phyloP scores from a whole-genome alignment of 1,140 invertebrate species.

The Lepidotrigona ventralis region DNA sequence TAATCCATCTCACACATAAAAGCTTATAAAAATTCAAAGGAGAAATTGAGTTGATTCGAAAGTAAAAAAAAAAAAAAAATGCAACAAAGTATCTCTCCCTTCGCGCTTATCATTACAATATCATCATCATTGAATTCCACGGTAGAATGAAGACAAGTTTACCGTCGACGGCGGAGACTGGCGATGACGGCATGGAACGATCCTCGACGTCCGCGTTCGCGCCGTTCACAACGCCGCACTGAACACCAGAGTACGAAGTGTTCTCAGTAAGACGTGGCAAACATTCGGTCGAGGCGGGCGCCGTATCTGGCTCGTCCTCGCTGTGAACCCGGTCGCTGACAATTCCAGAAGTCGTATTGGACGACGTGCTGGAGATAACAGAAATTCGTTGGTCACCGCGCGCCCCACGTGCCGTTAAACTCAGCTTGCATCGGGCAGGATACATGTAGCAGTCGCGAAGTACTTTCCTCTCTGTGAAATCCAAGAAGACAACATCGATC shows the following conservation, averaged over 20 bases:
- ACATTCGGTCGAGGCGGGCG: slow-evolving; percentile 78
- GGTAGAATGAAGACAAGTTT: slow-evolving; percentile 14
- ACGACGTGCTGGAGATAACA: slow-evolving; percentile 94
- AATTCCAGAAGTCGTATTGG: slow-evolving; percentile 96
- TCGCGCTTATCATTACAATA: neutral
- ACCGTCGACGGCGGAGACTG: slow-evolving; percentile 72
- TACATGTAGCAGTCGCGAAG: slow-evolving; percentile 84
- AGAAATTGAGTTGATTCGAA: no score
- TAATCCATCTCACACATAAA: no score
- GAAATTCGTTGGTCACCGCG: slow-evolving; percentile 92
- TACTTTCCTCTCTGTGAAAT: slow-evolving; percentile 77
- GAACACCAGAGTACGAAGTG: slow-evolving; percentile 51
- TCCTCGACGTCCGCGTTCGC: slow-evolving; percentile 53
- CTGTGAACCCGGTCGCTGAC: slow-evolving; percentile 96
- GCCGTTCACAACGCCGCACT: slow-evolving; percentile 53
- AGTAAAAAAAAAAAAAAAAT: no score
- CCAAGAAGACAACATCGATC: slow-evolving; percentile 17
- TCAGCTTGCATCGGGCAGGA: slow-evolving; percentile 81
- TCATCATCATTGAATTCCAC: neutral
- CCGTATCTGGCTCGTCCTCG: slow-evolving; percentile 92
- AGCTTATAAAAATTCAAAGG: no score
- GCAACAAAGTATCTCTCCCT: no score
- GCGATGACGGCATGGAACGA: slow-evolving; percentile 67
- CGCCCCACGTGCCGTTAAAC: slow-evolving; percentile 82
- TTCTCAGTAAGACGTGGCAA: slow-evolving; percentile 73